Conservation (phyloP, 2,797 vertebrate genomes). For the Halcyon smyrnensis region DNA sequence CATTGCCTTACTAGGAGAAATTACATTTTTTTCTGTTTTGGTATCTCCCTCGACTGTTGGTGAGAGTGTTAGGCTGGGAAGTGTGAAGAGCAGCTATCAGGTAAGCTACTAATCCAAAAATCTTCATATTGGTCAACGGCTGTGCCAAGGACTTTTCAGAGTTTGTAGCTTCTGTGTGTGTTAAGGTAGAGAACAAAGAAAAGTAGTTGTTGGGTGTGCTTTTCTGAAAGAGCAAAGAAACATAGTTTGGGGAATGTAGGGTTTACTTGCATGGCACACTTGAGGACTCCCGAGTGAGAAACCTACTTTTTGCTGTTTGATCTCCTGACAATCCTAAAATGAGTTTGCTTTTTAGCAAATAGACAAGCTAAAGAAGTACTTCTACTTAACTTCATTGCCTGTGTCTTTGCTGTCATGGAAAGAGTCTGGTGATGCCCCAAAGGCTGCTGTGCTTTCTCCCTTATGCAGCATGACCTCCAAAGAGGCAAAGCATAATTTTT, state of each 20-base stretch:
- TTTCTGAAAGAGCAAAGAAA: neutral
- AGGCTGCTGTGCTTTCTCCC: neutral
- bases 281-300: neutral
- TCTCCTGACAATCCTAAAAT: neutral
- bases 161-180: neutral
- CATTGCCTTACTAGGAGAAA: neutral
- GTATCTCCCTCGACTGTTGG: rapidly evolving
- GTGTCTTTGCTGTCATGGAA: neutral
- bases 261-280: neutral
- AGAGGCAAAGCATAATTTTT: neutral
- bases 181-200: neutral
- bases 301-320: neutral
- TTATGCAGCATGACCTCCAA: neutral
- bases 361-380: neutral
- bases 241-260: rapidly evolving
- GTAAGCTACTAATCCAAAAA: neutral
- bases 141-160: neutral
- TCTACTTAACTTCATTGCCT: neutral
- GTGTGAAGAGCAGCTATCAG: neutral
- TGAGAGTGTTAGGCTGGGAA: neutral
- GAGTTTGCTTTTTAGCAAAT: neutral
- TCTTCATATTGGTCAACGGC: neutral
- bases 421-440: neutral
- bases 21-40: neutral
- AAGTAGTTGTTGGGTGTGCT: rapidly evolving